Base-by-base conservation (phyloP, 2,113 vertebrate genomes). In the Barnardius zonarius region DNA sequence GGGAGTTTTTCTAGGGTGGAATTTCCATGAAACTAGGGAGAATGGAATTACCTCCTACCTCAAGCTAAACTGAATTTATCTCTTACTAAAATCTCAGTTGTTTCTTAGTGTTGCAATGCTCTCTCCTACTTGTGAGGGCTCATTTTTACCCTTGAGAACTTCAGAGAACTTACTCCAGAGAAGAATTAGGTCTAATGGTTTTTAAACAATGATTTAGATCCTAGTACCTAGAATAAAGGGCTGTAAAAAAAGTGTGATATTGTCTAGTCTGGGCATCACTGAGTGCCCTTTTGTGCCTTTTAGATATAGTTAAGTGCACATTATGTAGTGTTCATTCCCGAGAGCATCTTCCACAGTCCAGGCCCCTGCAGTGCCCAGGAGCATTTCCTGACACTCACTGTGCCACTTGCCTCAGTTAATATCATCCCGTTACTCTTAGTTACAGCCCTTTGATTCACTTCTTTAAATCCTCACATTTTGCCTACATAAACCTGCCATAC, bases 401-500 rank as follows among this genome's bases (percentile, higher is more conserved):
- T 85, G 83, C 61, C 62, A 68, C 83, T 94, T 93, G 46, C n/a
- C 80, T 92, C 48, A 61, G n/a, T 93, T 88, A 91, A 83, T 88
- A 93, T 76, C 69, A 73, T 55, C 44, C 74, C 46, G 43, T 93
- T 96, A 93, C 39, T 96, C 88, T 86, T 89, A 73, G 88, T 88
- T 95, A 95, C 1, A 0, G 62, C n/a, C 35, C 12, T 49, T 61
- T 91, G 69, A 88, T 92, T 96, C 80, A 86, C 80, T 86, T 88
- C 59, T 93, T 92, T 22, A 92, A 91, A 91, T 89, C 70, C 37
- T 79, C 83, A 68, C 57, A 68, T 86, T 95, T 78, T 75, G 88
- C 55, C 33, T 84, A 57, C 83, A 84, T 95, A 96, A 96, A 94
- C 62, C 90, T 95, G 90, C 62, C 86, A 33, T 37, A 33, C 72